These are phyloP conservation scores for Calephelis virginiensis DNA, from an alignment of 1,140 invertebrate genomes.

Conservation along the genomic window DNA sequence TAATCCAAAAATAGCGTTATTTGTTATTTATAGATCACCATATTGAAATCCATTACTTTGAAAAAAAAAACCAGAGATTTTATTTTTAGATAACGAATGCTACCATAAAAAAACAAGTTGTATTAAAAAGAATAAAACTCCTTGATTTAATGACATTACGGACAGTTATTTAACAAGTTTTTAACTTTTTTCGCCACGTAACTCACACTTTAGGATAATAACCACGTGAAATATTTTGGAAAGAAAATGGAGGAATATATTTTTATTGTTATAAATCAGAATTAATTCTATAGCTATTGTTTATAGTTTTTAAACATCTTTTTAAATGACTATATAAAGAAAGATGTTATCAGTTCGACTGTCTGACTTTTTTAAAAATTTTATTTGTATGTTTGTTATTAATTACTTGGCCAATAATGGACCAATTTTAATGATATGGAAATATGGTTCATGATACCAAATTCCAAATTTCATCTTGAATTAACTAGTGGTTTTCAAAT, in stretches of 20 bases:
- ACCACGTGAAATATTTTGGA: neutral
- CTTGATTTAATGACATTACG: neutral
- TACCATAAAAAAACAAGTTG: neutral
- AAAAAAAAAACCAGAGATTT: neutral
- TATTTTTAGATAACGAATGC: neutral
- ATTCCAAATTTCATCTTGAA: too few relatives aligned
- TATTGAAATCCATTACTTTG: neutral
- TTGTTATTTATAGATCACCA: constrained; percentile 6
- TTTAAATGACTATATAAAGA: too few relatives aligned
- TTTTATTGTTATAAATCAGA: too few relatives aligned
- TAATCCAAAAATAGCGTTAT: constrained; percentile 20
- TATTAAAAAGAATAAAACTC: neutral
- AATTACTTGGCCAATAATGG: too few relatives aligned
- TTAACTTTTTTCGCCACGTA: neutral
- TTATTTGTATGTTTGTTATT: too few relatives aligned
- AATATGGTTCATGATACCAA: too few relatives aligned
- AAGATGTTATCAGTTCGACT: too few relatives aligned
- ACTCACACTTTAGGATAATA: neutral
- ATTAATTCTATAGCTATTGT: too few relatives aligned
- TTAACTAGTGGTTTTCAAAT: too few relatives aligned
- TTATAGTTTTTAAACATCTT: too few relatives aligned
- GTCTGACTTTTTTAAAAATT: too few relatives aligned
- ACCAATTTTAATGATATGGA: too few relatives aligned
- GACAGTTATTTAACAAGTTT: neutral
- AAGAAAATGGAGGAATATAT: neutral